phyloP scores from a whole-genome alignment of 2,888 invertebrate species.

The Drosophila mimetica region DNA sequence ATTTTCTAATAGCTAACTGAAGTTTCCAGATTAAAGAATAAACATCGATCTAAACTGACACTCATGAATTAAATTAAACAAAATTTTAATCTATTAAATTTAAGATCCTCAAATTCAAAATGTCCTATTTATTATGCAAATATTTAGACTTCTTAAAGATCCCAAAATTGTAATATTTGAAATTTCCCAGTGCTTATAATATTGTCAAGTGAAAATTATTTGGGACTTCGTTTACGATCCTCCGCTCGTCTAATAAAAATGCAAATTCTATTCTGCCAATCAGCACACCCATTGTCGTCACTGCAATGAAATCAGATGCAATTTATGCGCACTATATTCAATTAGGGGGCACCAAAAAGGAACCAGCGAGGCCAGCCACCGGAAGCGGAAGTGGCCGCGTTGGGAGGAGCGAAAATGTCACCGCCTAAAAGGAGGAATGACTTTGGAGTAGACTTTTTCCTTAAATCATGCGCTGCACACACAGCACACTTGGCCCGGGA shows the following conservation, averaged over 20 bases:
- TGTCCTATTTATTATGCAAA: no score
- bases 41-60: no score
- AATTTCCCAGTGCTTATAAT: conserved; percentile 34
- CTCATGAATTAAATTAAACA: no score
- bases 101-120: no score
- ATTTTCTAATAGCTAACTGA: no score
- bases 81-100: no score
- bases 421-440: conserved; percentile 42
- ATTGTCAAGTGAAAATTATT: conserved; percentile 43
- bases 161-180: not conserved
- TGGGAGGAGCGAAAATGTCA: conserved; percentile 7
- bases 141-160: not conserved
- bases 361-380: conserved; percentile 6
- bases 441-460: conserved; percentile 45
- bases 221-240: conserved; percentile 9
- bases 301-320: conserved; percentile 61
- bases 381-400: conserved; percentile 52
- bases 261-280: conserved; percentile 63
- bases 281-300: conserved; percentile 46
- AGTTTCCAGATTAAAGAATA: no score
- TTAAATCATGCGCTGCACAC: conserved; percentile 51
- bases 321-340: conserved; percentile 60
- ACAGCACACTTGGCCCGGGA: not conserved
- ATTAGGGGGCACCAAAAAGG: conserved; percentile 47
- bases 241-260: conserved; percentile 56